Base-by-base conservation (phyloP, 2,888 invertebrate species). In the Ophion ellenae region DNA sequence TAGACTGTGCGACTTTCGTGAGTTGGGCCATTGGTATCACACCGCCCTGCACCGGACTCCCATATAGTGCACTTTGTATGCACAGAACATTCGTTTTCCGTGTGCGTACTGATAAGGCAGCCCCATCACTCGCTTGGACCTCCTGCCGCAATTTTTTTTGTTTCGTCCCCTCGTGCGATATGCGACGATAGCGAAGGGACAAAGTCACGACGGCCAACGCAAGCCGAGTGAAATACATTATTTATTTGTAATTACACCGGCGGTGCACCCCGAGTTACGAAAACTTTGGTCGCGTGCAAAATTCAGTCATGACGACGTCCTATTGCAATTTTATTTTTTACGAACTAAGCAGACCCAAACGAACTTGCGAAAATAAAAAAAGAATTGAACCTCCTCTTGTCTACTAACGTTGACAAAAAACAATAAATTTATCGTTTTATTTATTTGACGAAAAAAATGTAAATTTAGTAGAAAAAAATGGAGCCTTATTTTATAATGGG, bases 31-130 rank as follows among this genome's bases (percentile, higher is more conserved):
- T 73, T n/a, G 71, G 36, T 73, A 63, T 63, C 45, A 20, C 9
- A 63, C 69, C 32, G 28, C 61, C 73, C 32, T 78, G 61, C 66
- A 40, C 53, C 7, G 20, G 40, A 40, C 69, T 61, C 28, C 36
- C 5, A 76, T 69, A 64, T 28, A 71, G 53, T 76, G 71, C 81
- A 74, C 81, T 78, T 61, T 81, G 74, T 70, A 76, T 78, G 81
- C 78, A 81, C 63, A n/a, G 73, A 40, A 53, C 70, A 61, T 77
- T 71, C 24, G 78, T 78, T 85, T 82, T 17, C 53, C 81, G 80
- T 73, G 85, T 69, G 61, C 69, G 81, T 36, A 59, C 63, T 76
- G 85, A 85, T 85, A 85, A 85, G 83, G 79, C 64, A 70, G 73
- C 85, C 85, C 85, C 80, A 77, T 85, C 83, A 73, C 77, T 80